Evolutionary conservation across 37 sponge, comb jelly and placozoan genomes (phyloP).

Genomic region (Agelas oroides): DNA sequence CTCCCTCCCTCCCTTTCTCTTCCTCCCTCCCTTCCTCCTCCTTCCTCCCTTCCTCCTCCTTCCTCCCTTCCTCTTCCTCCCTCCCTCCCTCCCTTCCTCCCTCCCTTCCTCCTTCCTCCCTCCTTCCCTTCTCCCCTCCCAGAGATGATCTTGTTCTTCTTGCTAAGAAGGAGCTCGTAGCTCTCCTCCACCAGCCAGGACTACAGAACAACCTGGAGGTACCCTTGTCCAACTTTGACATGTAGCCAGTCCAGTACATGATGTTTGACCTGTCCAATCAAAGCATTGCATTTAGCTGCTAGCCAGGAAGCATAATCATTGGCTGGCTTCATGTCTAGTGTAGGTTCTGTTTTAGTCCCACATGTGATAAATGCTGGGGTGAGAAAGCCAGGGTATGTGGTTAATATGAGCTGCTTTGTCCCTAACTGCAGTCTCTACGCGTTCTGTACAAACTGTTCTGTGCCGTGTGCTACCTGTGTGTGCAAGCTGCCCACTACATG

Average conservation of each 20-base stretch:
- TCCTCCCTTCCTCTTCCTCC: too few relatives aligned
- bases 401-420: too few relatives aligned
- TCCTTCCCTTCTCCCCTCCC: background rate
- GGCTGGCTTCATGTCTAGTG: too few relatives aligned
- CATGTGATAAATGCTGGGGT: too few relatives aligned
- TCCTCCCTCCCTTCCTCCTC: too few relatives aligned
- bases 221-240: background rate
- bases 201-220: background rate
- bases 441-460: background rate
- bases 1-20: too few relatives aligned
- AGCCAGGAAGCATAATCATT: too few relatives aligned
- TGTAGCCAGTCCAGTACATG: background rate
- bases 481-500: slow-evolving; percentile 6
- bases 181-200: background rate
- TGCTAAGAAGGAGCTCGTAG: slow-evolving; percentile 36
- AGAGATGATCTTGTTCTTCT: background rate
- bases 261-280: too few relatives aligned
- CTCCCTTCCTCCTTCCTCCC: background rate
- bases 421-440: background rate
- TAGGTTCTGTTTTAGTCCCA: too few relatives aligned
- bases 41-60: too few relatives aligned
- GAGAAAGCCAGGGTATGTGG: too few relatives aligned
- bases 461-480: slow-evolving; percentile 10
- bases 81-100: too few relatives aligned
- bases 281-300: background rate